These are phyloP conservation scores for Parnassius smintheus DNA, from an alignment of 2,888 invertebrate species.

Conservation along the genomic window DNA sequence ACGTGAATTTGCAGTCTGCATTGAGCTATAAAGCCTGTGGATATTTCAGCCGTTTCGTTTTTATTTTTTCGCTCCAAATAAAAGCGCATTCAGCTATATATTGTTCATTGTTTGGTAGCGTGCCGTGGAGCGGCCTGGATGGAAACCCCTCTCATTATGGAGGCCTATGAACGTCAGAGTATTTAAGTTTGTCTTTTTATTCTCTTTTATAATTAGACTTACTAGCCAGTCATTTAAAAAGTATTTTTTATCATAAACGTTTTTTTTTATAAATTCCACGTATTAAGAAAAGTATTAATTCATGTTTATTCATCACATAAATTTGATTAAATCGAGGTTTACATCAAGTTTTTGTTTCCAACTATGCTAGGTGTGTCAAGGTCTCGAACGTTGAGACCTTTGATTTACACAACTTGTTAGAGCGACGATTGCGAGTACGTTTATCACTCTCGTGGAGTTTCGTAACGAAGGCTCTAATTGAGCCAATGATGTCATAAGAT, in stretches of 20 bases:
- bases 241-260: too few species aligned
- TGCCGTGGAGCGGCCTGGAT: constrained; percentile 9
- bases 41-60: constrained; percentile 17
- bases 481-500: constrained; percentile 17
- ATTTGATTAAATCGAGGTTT: constrained; percentile 9
- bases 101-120: constrained; percentile 20
- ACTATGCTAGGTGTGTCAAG: constrained; percentile 52
- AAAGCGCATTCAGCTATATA: constrained; percentile 23
- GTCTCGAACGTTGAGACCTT: constrained; percentile 40
- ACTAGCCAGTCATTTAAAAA: too few species aligned
- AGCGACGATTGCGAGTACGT: constrained; percentile 22
- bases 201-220: not conserved
- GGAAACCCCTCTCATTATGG: constrained; percentile 20
- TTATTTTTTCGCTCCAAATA: constrained; percentile 19
- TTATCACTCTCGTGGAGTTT: constrained; percentile 25
- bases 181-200: constrained; percentile 17
- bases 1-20: constrained; percentile 14
- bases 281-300: not conserved
- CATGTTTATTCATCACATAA: not conserved
- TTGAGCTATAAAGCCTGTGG: constrained; percentile 13
- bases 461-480: constrained; percentile 26
- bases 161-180: constrained; percentile 7
- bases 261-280: too few species aligned
- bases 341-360: constrained; percentile 31
- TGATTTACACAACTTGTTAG: constrained; percentile 46